Evolutionary conservation across 2,113 vertebrate genomes (phyloP).

Genomic region (Dasypus novemcinctus): DNA sequence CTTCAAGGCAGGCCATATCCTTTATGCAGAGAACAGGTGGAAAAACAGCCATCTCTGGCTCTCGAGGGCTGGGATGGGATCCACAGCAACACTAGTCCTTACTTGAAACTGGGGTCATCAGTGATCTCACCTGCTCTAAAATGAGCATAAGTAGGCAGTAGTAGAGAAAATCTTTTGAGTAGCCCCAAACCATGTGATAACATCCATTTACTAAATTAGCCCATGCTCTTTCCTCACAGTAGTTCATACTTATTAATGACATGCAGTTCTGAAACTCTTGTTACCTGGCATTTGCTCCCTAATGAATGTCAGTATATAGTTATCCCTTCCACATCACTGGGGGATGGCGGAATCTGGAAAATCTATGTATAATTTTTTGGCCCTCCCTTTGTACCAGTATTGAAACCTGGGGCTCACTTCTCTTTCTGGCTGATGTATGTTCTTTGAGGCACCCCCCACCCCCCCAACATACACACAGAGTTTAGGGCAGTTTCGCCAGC

Average conservation of each 20-base stretch:
- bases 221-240: not conserved
- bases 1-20: not conserved
- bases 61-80: not conserved
- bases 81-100: not conserved
- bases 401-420: too few species aligned
- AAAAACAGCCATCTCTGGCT: not conserved
- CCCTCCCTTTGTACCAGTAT: too few species aligned
- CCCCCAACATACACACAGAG: too few species aligned
- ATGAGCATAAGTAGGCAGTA: not conserved
- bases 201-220: not conserved
- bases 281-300: not conserved
- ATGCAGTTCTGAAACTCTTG: not conserved
- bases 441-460: too few species aligned
- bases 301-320: not conserved
- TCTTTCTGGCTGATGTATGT: too few species aligned
- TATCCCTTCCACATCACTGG: too few species aligned
- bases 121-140: not conserved
- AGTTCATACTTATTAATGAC: not conserved
- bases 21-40: not conserved
- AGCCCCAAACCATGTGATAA: not conserved
- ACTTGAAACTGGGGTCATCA: not conserved
- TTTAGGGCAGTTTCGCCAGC: too few species aligned
- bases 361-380: too few species aligned
- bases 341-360: too few species aligned
- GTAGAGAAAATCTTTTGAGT: not conserved